Evolutionary conservation across 1,140 invertebrate species (phyloP).

Genomic region (Zaprionus ghesquierei): DNA sequence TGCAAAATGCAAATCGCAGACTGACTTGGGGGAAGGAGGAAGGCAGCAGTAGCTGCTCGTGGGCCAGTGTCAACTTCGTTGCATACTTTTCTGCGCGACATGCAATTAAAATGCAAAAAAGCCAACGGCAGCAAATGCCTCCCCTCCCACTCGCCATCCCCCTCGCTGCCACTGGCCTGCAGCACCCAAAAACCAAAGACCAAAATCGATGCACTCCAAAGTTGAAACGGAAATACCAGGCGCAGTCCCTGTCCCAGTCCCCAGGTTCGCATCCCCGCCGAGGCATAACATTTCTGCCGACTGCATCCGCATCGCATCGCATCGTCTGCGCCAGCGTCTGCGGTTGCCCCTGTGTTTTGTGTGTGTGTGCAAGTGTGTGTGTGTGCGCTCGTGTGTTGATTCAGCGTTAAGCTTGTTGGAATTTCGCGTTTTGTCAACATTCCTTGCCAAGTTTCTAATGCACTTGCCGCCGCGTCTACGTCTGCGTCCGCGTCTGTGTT

Average conservation of each 20-base stretch:
- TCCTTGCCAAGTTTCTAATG: conserved; percentile 58
- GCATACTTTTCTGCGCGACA: conserved; percentile 75
- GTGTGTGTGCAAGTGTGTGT: conserved; percentile 34
- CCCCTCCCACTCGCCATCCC: not conserved
- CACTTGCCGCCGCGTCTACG: conserved; percentile 51
- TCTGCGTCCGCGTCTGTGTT: too few species aligned
- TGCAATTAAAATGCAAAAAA: conserved; percentile 81
- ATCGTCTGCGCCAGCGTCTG: conserved; percentile 71
- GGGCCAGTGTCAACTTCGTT: conserved; percentile 50
- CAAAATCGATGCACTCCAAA: conserved; percentile 75
- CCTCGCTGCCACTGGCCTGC: not conserved
- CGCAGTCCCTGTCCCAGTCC: conserved; percentile 3
- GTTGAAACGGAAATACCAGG: conserved; percentile 66
- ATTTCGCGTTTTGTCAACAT: conserved; percentile 78
- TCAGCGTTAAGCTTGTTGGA: conserved; percentile 77
- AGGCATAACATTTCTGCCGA: conserved; percentile 17
- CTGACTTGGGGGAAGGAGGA: too few species aligned
- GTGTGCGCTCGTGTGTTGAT: conserved; percentile 57
- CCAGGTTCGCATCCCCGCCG: conserved; percentile 21
- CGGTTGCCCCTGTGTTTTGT: conserved; percentile 48
- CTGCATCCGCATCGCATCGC: not conserved
- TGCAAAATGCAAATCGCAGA: conserved; percentile 71
- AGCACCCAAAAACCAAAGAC: conserved; percentile 58
- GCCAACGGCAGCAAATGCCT: conserved; percentile 47
- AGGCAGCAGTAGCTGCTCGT: not conserved